These are phyloP conservation scores for Poeciliopsis presidionis DNA, from an alignment of 2,797 vertebrate species.

Conservation along the genomic window DNA sequence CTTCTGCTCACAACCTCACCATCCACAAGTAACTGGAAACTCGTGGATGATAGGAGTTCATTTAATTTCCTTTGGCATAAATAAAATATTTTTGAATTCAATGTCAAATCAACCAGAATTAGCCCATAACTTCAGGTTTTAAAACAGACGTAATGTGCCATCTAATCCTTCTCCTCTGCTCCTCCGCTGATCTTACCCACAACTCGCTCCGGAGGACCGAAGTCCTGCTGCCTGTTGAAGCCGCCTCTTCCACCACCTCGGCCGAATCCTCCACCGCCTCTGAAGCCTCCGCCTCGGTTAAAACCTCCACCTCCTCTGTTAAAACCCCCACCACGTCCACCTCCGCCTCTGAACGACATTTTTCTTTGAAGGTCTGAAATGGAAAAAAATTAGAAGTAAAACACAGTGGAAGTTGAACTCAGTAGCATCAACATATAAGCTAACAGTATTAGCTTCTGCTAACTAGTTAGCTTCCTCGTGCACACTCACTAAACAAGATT, in stretches of 20 bases:
- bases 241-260: slow-evolving; percentile 90
- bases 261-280: slow-evolving; percentile 76
- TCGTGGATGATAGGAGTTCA: not conserved
- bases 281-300: slow-evolving; percentile 73
- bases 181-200: slow-evolving; percentile 84
- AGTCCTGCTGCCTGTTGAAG: slow-evolving; percentile 88
- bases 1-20: not conserved
- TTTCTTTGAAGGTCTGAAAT: slow-evolving; percentile 7
- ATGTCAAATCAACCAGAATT: not conserved
- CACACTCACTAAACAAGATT: not conserved
- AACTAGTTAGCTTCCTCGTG: slow-evolving; percentile 36
- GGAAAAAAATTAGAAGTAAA: not conserved
- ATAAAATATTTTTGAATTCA: not conserved
- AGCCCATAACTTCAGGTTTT: not conserved
- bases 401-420: not conserved
- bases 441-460: slow-evolving; percentile 15
- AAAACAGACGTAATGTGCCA: not conserved
- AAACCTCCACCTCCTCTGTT: slow-evolving; percentile 52
- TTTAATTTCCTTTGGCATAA: not conserved
- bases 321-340: slow-evolving; percentile 72
- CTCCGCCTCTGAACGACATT: slow-evolving; percentile 89
- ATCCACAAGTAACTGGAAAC: not conserved
- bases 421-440: not conserved
- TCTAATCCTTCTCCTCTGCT: not conserved
- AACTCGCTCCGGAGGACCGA: slow-evolving; percentile 92